Base-by-base conservation (phyloP, 2,888 invertebrate species). In the Drosophila robusta region DNA sequence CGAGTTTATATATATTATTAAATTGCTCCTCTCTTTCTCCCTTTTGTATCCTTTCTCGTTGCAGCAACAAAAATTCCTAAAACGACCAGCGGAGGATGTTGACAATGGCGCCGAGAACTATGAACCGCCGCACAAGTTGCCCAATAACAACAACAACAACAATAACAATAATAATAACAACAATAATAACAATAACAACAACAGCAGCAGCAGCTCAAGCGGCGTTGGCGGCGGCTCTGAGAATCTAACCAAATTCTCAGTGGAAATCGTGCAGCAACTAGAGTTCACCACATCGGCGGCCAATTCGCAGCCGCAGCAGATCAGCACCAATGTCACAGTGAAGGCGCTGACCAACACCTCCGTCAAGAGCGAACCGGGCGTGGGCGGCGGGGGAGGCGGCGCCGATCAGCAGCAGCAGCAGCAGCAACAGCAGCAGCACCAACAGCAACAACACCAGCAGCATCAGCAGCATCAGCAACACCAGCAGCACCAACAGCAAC, bases 321-420 rank as follows among this genome's bases (percentile, higher is more conserved):
- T 97, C 80, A 96, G 96, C 89, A 97, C 98, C 77, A 97, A 97
- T 93, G 97, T 98, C 63, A 98, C 97, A 55, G 97, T 98, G 74
- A 98, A 97, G 90, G 95, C 96, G 38, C 92, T 95, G 81, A 95
- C 95, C 75, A 95, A 95, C 90, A 94, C 95, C 49, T 92, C 92
- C 56, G 92, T 92, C 41, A 92, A 92, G 72, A 92, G 92, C 75
- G 92, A 92, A 78, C 92, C 92, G 42, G 91, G 83, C 52, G 90
- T 90, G 45, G 89, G 89, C 24, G 90, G 89, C 6, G 82, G 81
- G 14, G 86, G 82, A 3, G 78, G 77, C 0, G 87, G 70, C 22
- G 47, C 42, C 24, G 69, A 57, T 38, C 61, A 61, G 5, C 58
- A 69, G 61, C 47, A 58, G 41, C 58, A 62, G 62, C 60, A 70